These are phyloP conservation scores for Syngnathoides biaculeatus DNA, from an alignment of 2,113 vertebrate species.

Conservation along the genomic window DNA sequence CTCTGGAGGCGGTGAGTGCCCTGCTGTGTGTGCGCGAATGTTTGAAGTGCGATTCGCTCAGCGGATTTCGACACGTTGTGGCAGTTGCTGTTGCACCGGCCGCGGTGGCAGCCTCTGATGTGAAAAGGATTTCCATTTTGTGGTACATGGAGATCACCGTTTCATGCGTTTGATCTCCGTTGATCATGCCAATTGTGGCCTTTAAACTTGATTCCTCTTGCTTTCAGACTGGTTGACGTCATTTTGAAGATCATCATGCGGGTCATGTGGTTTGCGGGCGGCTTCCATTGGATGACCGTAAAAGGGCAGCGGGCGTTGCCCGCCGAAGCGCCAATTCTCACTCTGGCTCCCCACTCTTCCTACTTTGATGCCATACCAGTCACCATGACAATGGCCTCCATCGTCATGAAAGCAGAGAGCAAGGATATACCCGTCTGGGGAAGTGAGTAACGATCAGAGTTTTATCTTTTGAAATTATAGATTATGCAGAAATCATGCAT, in stretches of 20 bases:
- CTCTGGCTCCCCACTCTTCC: conserved; percentile 92
- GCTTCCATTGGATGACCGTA: conserved; percentile 90
- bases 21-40: not conserved
- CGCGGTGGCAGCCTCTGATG: no score
- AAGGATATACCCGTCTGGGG: conserved; percentile 98
- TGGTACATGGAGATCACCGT: not conserved
- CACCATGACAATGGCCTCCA: conserved; percentile 96
- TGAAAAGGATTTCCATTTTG: not conserved
- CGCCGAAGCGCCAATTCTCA: conserved; percentile 87
- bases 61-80: not conserved
- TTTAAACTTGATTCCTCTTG: conserved; percentile 13
- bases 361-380: conserved; percentile 98
- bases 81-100: no score
- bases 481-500: no score
- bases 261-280: conserved; percentile 94
- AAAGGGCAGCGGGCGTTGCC: conserved; percentile 86
- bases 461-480: not conserved
- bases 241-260: conserved; percentile 90
- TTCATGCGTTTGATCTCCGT: not conserved
- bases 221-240: conserved; percentile 83
- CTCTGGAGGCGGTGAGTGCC: conserved; percentile 80
- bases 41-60: not conserved
- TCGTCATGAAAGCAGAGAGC: conserved; percentile 98
- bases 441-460: conserved; percentile 79
- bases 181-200: not conserved